Evolutionary conservation across 1,140 invertebrate genomes (phyloP), one percentile per base, ranked within the genome.

Genomic region (Theocolax elegans): DNA sequence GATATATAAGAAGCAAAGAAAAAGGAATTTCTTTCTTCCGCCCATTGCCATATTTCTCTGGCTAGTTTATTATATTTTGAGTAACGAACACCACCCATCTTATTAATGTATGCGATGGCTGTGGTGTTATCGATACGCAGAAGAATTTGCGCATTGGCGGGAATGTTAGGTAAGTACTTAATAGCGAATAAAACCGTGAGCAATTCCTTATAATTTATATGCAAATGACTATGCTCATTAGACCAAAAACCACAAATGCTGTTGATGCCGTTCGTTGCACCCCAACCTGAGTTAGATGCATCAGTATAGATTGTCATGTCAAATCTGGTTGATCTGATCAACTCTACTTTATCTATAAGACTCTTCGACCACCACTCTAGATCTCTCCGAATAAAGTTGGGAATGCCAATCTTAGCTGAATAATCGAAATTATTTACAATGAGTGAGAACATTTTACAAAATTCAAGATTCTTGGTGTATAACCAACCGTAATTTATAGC

Each of bases 1-100:
- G 23, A 27, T 13, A 64, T 49, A 21, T 64, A 51, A 0, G 42
- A 48, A n/a, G 62, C 62, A 21, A 64, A 64, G 10, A 64, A 15
- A 25, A 19, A 48, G 17, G 17, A 31, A n/a, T 64, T 64, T n/a
- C 42, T 48, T 8, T 19, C 23, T 35, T 49, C 29, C 0, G 25
- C 25, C 25, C n/a, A n/a, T n/a, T n/a, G n/a, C n/a, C n/a, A n/a
- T n/a, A n/a, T n/a, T n/a, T n/a, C n/a, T n/a, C n/a, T 44, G 1
- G 38, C 48, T 17, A 62, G 23, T 6, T 44, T 8, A 25, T 44
- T 62, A 8, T 19, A 23, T 23, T 49, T 23, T 1, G n/a, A 10
- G 15, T 49, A 8, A 1, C 21, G n/a, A 23, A 49, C 21, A 1
- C 17, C 48, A 10, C 4, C 21, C 21, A 51, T 25, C 12, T 51